phyloP scores from a whole-genome alignment of 53 echinoderm and acorn worm genomes.

The Holothuria leucospilota region DNA sequence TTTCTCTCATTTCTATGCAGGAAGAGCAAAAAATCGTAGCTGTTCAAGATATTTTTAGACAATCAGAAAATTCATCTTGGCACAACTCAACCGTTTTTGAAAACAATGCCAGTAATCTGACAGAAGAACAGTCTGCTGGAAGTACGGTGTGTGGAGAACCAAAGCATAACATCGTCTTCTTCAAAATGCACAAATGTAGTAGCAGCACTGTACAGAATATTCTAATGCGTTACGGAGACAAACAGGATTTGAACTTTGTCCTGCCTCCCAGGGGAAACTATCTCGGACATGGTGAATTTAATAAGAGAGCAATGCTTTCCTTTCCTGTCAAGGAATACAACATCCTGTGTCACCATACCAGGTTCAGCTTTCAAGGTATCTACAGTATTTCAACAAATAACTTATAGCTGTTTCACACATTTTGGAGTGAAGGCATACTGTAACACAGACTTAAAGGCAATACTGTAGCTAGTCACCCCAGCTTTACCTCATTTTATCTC shows the following conservation, averaged over 20 bases:
- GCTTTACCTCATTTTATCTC: no score
- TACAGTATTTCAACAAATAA: neutral
- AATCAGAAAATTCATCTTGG: no score
- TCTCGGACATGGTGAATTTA: slow-evolving; percentile 68
- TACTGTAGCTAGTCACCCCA: no score
- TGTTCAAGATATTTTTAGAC: no score
- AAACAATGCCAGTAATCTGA: no score
- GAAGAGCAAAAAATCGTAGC: no score
- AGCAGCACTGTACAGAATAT: slow-evolving; percentile 96
- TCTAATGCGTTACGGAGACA: slow-evolving; percentile 85
- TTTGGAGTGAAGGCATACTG: no score
- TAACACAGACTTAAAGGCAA: no score
- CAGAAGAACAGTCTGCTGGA: no score
- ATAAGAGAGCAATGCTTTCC: slow-evolving; percentile 40
- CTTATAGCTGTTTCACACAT: no score
- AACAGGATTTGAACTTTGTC: slow-evolving; percentile 79
- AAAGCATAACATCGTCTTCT: slow-evolving; percentile 73
- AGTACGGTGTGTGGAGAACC: neutral
- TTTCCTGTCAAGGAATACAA: slow-evolving; percentile 83
- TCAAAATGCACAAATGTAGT: slow-evolving; percentile 95
- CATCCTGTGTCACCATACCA: slow-evolving; percentile 79
- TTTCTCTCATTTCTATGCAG: no score
- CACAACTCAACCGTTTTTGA: no score
- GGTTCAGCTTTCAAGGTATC: slow-evolving; percentile 77
- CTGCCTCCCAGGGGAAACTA: slow-evolving; percentile 84